Evolutionary conservation across 2,888 invertebrate genomes (phyloP), one percentile per base, ranked within the genome.

Genomic region (Dynastes grantii): DNA sequence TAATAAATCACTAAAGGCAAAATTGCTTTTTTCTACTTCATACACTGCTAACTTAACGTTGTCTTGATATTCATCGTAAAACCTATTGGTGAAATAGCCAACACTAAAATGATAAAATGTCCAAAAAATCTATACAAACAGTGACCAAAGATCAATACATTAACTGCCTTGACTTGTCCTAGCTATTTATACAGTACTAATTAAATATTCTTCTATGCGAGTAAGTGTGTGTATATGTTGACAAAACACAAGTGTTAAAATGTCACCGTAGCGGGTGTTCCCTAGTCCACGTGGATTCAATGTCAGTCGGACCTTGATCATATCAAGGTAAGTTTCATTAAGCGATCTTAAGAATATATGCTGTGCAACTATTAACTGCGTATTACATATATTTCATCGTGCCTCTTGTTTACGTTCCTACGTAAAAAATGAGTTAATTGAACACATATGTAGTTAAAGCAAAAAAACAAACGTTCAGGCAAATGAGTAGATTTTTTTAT

Each of bases 281-380:
- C 78, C 76, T 76, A 76, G 61, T 79, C 79, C 82, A 81, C 82
- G 81, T 80, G 82, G 80, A 79, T 76, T 82, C 83, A 83, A 83
- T 83, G 83, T 80, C 83, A 83, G 76, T 67, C 40, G 81, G 81
- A 83, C 84, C 84, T 84, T 84, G 84, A 84, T 83, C 84, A 83
- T 77, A 81, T 76, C 81, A 83, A 83, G 83, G 82, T 82, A 81
- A 84, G 76, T 78, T 80, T 78, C 81, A 80, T 76, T 81, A 79
- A 78, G 71, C 76, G 76, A 81, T 81, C 73, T 70, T 51, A 80
- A 81, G 82, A 84, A 63, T 83, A 82, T 82, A 82, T 16, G 55
- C 55, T 58, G 6, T 81, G 82, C 27, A 82, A 79, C 76, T 64
- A 37, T 4, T 37, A 77, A 76, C 77, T 78, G 77, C 77, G 78